phyloP scores from a whole-genome alignment of 1,140 invertebrate species.

The Copidosoma floridanum region DNA sequence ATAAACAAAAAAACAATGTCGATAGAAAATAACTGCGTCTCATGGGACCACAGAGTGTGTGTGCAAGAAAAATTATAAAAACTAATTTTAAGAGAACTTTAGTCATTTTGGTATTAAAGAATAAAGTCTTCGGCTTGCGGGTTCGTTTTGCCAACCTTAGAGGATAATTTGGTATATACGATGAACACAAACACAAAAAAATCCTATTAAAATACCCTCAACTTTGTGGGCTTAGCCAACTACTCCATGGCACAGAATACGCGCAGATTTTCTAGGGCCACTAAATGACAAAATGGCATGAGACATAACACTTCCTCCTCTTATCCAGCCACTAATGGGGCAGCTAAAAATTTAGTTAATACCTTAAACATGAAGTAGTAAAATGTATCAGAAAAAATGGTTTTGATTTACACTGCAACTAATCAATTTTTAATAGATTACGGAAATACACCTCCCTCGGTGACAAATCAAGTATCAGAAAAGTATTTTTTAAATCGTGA shows the following conservation, averaged over 20 bases:
- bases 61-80: background rate
- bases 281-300: too few species aligned
- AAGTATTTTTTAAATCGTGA: too few species aligned
- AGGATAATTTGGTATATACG: background rate
- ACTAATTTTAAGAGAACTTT: background rate
- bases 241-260: background rate
- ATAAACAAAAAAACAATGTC: too few species aligned
- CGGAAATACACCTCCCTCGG: too few species aligned
- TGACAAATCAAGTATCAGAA: too few species aligned
- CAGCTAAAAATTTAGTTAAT: too few species aligned
- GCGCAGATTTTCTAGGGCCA: background rate
- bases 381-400: too few species aligned
- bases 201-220: background rate
- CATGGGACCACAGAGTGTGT: conserved; percentile 3
- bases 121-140: conserved; percentile 12
- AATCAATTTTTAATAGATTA: too few species aligned
- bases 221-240: background rate
- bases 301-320: too few species aligned
- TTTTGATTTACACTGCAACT: too few species aligned
- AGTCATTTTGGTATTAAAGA: conserved; percentile 18
- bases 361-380: too few species aligned
- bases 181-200: background rate
- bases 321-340: too few species aligned
- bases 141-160: background rate
- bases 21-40: background rate